Evolutionary conservation across 2,888 invertebrate genomes (phyloP).

Genomic region (Bhutanitis thaidina): DNA sequence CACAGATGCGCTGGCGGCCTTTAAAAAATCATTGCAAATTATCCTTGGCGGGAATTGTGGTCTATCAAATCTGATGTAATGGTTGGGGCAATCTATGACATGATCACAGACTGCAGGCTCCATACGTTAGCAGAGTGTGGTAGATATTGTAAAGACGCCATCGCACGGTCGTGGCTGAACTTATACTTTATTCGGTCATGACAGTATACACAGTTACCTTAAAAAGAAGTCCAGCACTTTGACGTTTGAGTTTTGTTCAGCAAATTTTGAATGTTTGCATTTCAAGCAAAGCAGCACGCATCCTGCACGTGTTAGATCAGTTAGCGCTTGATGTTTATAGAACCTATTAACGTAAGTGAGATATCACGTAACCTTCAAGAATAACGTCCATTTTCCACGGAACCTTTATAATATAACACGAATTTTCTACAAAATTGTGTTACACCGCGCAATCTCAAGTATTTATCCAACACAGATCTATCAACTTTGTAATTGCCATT

Average conservation of each 20-base stretch:
- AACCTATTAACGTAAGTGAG: background rate
- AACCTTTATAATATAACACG: background rate
- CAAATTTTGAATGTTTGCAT: background rate
- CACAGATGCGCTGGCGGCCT: too few relatives aligned
- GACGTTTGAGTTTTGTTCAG: background rate
- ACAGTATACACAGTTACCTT: too few relatives aligned
- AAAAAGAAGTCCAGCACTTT: conserved; percentile 3
- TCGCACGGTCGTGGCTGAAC: too few relatives aligned
- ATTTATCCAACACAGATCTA: background rate
- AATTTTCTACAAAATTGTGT: background rate
- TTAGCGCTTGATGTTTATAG: conserved; percentile 12
- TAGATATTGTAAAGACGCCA: too few relatives aligned
- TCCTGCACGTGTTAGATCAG: background rate
- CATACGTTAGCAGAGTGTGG: too few relatives aligned
- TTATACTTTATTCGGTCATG: too few relatives aligned
- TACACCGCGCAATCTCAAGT: background rate
- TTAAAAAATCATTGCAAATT: too few relatives aligned
- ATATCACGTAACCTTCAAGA: conserved; percentile 5
- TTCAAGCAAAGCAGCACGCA: background rate
- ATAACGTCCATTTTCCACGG: background rate
- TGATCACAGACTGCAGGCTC: too few relatives aligned
- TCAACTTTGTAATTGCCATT: conserved; percentile 12
- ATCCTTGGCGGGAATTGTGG: too few relatives aligned
- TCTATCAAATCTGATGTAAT: too few relatives aligned
- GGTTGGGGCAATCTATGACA: too few relatives aligned